Conservation (phyloP, 2,797 vertebrate species). For the Moxostoma hubbsi region DNA sequence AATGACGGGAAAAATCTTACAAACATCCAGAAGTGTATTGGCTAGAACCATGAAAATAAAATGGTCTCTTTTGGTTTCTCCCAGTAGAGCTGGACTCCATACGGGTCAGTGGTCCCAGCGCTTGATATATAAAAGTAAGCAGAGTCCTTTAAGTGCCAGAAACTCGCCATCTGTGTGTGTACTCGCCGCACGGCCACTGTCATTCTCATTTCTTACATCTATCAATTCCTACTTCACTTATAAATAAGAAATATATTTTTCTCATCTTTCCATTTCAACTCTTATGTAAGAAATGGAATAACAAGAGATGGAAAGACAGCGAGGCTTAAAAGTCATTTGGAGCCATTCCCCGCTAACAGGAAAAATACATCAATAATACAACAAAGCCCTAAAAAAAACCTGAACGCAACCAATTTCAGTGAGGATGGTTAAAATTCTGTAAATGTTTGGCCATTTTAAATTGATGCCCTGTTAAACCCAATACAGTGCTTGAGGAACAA, state of each 20-base stretch:
- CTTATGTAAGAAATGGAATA: slow-evolving; percentile 54
- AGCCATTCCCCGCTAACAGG: slow-evolving; percentile 31
- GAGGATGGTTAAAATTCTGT: slow-evolving; percentile 15
- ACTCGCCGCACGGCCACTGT: slow-evolving; percentile 1
- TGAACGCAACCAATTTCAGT: slow-evolving; percentile 34
- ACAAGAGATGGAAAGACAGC: slow-evolving; percentile 50
- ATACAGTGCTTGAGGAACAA: not conserved
- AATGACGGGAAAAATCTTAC: not conserved
- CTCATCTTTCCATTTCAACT: slow-evolving; percentile 52
- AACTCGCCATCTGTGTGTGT: not conserved
- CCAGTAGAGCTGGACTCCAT: slow-evolving; percentile 1
- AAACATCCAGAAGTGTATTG: no score
- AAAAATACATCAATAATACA: slow-evolving; percentile 53
- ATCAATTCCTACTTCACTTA: slow-evolving; percentile 51
- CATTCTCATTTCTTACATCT: slow-evolving; percentile 39
- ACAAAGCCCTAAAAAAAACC: slow-evolving; percentile 30
- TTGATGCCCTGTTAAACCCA: slow-evolving; percentile 45
- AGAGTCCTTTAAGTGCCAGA: not conserved
- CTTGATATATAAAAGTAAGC: not conserved
- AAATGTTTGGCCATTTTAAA: slow-evolving; percentile 47
- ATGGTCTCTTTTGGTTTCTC: not conserved
- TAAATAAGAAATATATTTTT: slow-evolving; percentile 60
- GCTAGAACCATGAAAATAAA: no score
- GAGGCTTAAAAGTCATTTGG: slow-evolving; percentile 46
- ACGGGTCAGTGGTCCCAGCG: not conserved